Evolutionary conservation across 2,888 invertebrate genomes (phyloP), one percentile per base, ranked within the genome.

Genomic region (Gibbula magus): DNA sequence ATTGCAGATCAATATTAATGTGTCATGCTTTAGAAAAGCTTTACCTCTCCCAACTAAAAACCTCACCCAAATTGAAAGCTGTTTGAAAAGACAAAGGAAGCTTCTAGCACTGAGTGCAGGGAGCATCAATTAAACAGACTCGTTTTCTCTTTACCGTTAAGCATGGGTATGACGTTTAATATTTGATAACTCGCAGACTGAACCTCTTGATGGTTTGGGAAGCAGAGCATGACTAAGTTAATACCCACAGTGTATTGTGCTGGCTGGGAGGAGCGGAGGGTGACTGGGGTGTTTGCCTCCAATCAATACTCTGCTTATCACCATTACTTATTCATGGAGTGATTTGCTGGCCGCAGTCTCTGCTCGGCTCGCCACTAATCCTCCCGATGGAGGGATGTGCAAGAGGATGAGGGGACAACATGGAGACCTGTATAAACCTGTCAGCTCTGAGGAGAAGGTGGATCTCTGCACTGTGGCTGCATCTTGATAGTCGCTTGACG

Each of bases 251-350:
- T 70, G 32, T 70, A 18, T 32, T 39, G 70, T 70, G n/a, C 20
- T 16, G 13, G n/a, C 39, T 70, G 70, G n/a, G 39, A 10, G 29
- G 70, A 20, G 45, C 18, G 35, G 18, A 10, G 70, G 35, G 29
- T 35, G n/a, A n/a, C n/a, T n/a, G n/a, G 70, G 39, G 70, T 70
- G 70, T 39, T 67, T 70, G 70, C 35, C 66, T 20, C 35, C 35
- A 70, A 70, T 70, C 70, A 70, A 70, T 70, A 70, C 70, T 13
- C 20, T 70, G 70, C 39, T 70, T 70, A 70, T 70, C 70, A 70
- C 35, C 70, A 70, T 70, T 32, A 70, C 70, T 70, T 70, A 70
- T 70, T 70, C 70, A 70, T 70, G 70, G 29, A 70, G 39, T 70
- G 70, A 70, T 70, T 20, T 70, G 70, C 70, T 20, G 32, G 61